A percentile compares a stretch with the other conserved stretches of the same genome.
phyloP scores from a whole-genome alignment of 2,113 vertebrate genomes.

The Solea solea region DNA sequence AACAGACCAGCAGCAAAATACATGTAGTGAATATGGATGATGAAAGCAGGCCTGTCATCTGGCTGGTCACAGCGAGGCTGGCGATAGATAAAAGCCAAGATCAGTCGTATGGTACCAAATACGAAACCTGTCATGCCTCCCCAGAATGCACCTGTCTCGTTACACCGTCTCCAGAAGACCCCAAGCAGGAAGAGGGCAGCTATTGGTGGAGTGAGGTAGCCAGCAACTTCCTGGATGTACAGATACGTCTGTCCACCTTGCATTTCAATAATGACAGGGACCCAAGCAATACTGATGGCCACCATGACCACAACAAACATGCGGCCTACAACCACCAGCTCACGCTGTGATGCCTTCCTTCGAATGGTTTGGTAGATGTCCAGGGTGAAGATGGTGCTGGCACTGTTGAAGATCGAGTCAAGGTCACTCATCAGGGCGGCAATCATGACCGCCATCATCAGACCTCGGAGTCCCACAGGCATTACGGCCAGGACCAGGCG shows the following conservation, averaged over 20 bases:
- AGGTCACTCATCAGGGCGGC: conserved; percentile 98
- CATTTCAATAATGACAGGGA: conserved; percentile 98
- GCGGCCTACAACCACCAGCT: conserved; percentile 92
- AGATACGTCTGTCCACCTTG: conserved; percentile 98
- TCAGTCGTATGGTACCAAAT: conserved; percentile 86
- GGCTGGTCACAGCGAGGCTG: conserved; percentile 91
- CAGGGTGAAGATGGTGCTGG: conserved; percentile 98
- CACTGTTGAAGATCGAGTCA: conserved; percentile 98
- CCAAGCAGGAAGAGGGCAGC: conserved; percentile 95
- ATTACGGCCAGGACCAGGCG: conserved; percentile 95
- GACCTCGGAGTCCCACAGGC: conserved; percentile 93
- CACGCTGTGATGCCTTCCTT: conserved; percentile 85
- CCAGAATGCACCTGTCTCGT: conserved; percentile 95
- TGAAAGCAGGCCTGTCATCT: conserved; percentile 89
- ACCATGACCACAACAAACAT: conserved; percentile 96
- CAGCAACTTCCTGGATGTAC: conserved; percentile 97
- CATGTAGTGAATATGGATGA: conserved; percentile 94
- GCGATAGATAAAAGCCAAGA: conserved; percentile 92
- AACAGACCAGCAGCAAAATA: conserved; percentile 93
- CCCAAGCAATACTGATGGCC: conserved; percentile 95
- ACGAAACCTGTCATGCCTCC: conserved; percentile 93
- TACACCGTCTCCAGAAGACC: conserved; percentile 96
- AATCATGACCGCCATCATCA: conserved; percentile 99
- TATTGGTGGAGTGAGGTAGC: conserved; percentile 95
- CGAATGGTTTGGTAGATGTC: conserved; percentile 93